These are phyloP conservation scores for Caenorhabditis japonica DNA, from an alignment of 2,888 invertebrate genomes.

Conservation along the genomic window DNA sequence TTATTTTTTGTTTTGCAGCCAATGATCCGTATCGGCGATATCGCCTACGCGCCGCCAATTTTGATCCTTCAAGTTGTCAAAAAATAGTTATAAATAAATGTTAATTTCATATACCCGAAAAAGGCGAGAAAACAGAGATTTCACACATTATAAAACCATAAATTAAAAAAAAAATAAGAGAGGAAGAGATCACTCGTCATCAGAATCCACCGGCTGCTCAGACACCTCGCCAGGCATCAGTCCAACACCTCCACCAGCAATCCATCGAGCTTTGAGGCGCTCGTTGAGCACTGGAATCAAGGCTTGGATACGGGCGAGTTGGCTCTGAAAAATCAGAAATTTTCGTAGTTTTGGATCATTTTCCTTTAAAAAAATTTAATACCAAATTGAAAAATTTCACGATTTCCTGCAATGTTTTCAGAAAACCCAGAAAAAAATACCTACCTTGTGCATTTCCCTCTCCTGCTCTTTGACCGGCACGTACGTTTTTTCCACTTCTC, in stretches of 20 bases:
- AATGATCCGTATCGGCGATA: slow-evolving; percentile 37
- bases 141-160: not conserved
- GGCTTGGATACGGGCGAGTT: slow-evolving; percentile 2
- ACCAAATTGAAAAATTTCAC: not conserved
- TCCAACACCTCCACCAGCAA: slow-evolving; percentile 45
- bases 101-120: not conserved
- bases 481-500: slow-evolving; percentile 21
- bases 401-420: not conserved
- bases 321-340: slow-evolving; percentile 21
- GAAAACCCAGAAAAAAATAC: not conserved
- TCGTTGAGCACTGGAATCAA: slow-evolving; percentile 21
- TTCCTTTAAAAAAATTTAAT: not conserved
- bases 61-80: slow-evolving; percentile 24
- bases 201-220: slow-evolving; percentile 51
- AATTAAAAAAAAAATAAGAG: not conserved
- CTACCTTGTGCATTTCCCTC: slow-evolving; percentile 31
- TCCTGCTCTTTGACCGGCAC: slow-evolving; percentile 28
- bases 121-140: not conserved
- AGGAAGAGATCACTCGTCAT: slow-evolving; percentile 43
- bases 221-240: slow-evolving; percentile 27
- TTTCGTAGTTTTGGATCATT: not conserved
- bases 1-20: slow-evolving; percentile 14
- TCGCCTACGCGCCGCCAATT: slow-evolving; percentile 39
- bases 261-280: slow-evolving; percentile 38
- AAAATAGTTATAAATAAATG: not conserved